Evolutionary conservation across 2,797 vertebrate species (phyloP).

Genomic region (Parauchenoglanis punctatus): DNA sequence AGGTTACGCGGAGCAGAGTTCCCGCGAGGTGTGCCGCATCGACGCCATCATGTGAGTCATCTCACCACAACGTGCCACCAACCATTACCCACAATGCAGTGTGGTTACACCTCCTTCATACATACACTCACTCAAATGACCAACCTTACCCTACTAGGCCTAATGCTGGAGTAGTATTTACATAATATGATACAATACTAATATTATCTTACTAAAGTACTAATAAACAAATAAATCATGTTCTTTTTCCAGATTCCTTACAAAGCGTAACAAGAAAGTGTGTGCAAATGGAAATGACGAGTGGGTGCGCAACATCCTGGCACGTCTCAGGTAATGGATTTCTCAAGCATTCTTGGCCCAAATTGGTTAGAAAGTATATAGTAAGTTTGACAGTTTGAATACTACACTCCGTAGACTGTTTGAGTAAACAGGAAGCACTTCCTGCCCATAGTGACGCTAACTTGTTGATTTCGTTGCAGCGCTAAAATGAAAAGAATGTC

Average conservation of each 20-base stretch:
- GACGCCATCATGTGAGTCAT: constrained; percentile 76
- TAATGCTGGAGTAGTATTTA: neutral
- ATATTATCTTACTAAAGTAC: neutral
- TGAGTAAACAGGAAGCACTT: constrained; percentile 31
- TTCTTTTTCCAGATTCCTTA: constrained; percentile 67
- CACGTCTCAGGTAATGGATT: constrained; percentile 66
- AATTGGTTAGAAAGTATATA: neutral
- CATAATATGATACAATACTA: neutral
- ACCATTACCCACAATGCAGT: constrained; percentile 31
- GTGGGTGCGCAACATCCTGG: constrained; percentile 69
- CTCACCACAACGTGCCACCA: neutral
- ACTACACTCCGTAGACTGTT: neutral
- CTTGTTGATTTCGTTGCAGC: constrained; percentile 51
- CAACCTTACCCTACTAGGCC: neutral
- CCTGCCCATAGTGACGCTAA: neutral
- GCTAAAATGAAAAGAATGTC: constrained; percentile 65
- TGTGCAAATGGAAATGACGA: constrained; percentile 60
- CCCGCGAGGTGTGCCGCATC: constrained; percentile 67
- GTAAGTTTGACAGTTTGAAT: neutral
- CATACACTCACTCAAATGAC: neutral
- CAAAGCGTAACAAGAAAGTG: constrained; percentile 54
- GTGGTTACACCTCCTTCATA: neutral
- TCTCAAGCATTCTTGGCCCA: neutral
- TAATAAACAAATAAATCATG: neutral
- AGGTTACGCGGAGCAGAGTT: constrained; percentile 67